Evolutionary conservation across 2,888 invertebrate genomes (phyloP).

Genomic region (Pterostichus madidus): DNA sequence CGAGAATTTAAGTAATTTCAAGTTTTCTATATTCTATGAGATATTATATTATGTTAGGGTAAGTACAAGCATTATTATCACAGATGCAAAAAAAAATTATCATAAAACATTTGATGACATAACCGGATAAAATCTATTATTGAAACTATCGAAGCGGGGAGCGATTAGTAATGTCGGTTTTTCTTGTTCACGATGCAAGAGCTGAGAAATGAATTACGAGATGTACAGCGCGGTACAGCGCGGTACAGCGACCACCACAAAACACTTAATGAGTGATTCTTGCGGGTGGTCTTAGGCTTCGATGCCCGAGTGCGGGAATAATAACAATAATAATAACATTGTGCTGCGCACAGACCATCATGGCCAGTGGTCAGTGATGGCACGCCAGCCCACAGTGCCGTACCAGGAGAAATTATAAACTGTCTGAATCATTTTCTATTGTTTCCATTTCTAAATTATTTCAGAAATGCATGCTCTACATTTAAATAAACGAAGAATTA

Average conservation of each 20-base stretch:
- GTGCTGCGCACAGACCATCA: slow-evolving; percentile 24
- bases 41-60: too few species aligned
- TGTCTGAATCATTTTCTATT: too few species aligned
- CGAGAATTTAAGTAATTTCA: too few species aligned
- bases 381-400: slow-evolving; percentile 29
- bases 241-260: slow-evolving; percentile 67
- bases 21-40: too few species aligned
- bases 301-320: slow-evolving; percentile 43
- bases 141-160: neutral
- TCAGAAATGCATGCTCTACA: too few species aligned
- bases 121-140: neutral
- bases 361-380: slow-evolving; percentile 19
- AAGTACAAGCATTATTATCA: neutral
- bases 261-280: slow-evolving; percentile 65
- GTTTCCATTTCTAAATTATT: too few species aligned
- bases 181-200: neutral
- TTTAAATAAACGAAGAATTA: too few species aligned
- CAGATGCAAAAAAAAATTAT: too few species aligned
- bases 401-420: neutral
- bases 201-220: slow-evolving; percentile 60
- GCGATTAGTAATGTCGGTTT: neutral
- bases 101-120: too few species aligned
- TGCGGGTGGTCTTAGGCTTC: slow-evolving; percentile 60
- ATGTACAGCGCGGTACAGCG: slow-evolving; percentile 65
- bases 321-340: slow-evolving; percentile 65